These are phyloP conservation scores for Syngnathus acus DNA, from an alignment of 2,797 vertebrate species.

Conservation along the genomic window DNA sequence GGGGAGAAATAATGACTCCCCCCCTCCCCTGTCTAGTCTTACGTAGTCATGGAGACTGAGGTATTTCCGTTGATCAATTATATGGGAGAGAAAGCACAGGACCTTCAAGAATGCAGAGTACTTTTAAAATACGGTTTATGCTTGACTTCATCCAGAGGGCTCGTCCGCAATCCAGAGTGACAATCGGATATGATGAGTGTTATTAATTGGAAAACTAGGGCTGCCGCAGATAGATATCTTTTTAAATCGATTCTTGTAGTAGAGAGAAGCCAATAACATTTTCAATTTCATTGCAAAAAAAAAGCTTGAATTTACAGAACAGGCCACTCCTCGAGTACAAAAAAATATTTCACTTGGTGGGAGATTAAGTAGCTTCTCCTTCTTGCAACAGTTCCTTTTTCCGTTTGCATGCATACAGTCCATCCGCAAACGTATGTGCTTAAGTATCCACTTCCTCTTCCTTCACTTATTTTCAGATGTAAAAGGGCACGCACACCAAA, in stretches of 20 bases:
- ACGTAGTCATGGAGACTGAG: not conserved
- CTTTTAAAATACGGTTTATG: not conserved
- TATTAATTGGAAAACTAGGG: not conserved
- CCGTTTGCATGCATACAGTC: constrained; percentile 18
- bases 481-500: not conserved
- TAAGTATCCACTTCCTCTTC: constrained; percentile 33
- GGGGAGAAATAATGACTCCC: not conserved
- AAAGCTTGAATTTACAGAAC: not conserved
- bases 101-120: not conserved
- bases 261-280: no score
- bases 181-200: not conserved
- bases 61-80: not conserved
- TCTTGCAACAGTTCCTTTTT: constrained; percentile 40
- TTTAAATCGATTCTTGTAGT: not conserved
- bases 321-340: not conserved
- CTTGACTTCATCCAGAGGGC: not conserved
- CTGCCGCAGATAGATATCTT: not conserved
- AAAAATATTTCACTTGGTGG: not conserved
- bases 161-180: not conserved
- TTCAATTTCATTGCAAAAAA: not conserved
- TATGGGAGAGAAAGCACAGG: not conserved
- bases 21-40: no score
- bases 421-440: constrained; percentile 12
- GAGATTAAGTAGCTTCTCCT: not conserved
- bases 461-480: not conserved